Evolutionary conservation across 2,888 invertebrate genomes (phyloP), one percentile per base, ranked within the genome.

Genomic region (Autographa pulchrina): DNA sequence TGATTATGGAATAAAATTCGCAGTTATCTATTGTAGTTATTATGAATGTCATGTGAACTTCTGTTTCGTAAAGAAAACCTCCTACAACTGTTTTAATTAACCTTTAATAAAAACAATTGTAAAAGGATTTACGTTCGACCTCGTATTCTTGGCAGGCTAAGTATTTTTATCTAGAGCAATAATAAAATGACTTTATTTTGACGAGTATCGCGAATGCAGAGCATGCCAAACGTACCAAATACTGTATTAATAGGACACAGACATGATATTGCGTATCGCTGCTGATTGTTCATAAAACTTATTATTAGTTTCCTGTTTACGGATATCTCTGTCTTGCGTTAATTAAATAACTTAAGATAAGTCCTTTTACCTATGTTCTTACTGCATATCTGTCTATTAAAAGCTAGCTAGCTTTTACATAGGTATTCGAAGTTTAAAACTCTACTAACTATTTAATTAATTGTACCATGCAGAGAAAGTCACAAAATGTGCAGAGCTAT

Each of bases 401-500:
- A 25, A 25, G 25, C 25, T 25, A 25, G 25, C 25, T 25, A 1
- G 25, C 25, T 3, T 9, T 35, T 35, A 35, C 35, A 35, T 35
- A 35, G 35, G 35, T 35, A 8, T 35, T 35, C 7, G 9, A 4
- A 35, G 8, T 6, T 35, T 35, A 16, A 43, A n/a, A n/a, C 16
- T n/a, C 16, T 48, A 16, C 43, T 11, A 5, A 16, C 43, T 5
- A 43, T n/a, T n/a, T n/a, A n/a, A n/a, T n/a, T n/a, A n/a, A n/a
- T 1, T 16, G 14, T 16, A 43, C 0, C 14, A 48, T 7, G n/a
- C 0, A 63, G 2, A 25, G 25, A 38, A 25, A 56, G 56, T 56
- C 62, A 25, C 41, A 18, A 43, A 70, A 20, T 54, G 25, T 32
- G 32, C 60, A 38, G n/a, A n/a, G 14, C 58, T 18, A 32, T 18